Evolutionary conservation across 2,113 vertebrate genomes (phyloP), one percentile per base, ranked within the genome.

Genomic region (Brevimyrus niger): DNA sequence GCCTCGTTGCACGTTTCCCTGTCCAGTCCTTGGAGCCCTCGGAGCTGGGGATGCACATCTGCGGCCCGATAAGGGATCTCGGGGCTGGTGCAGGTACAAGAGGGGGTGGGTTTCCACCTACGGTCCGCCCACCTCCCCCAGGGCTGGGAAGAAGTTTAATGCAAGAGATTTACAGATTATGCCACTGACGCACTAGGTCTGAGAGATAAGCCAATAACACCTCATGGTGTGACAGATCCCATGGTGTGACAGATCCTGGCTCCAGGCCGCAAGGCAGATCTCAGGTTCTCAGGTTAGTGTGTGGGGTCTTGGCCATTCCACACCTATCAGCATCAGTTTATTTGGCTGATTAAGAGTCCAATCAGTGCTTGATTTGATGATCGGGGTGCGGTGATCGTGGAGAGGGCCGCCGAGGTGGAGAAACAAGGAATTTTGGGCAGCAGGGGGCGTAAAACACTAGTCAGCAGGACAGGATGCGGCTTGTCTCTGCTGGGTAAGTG

Each of bases 121-220:
- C 31, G n/a, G n/a, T 35, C 48, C 17, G 27, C 44, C 58, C 44
- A 27, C 65, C 50, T n/a, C 48, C 3, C 88, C 31, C 10, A 15
- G 48, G 15, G 21, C 17, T 42, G 23, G 17, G 17, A 42, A 76
- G 73, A 89, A 89, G 21, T 48, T 27, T 17, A 9, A 69, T 21
- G 65, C 13, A 31, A 53, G 48, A 69, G 58, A 88, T 88, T 27
- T 13, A 19, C 44, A 47, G 87, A 88, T 88, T 76, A 88, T 27
- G 4, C 17, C 4, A 11, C 6, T 80, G 65, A 80, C 87, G 65
- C 47, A 88, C 15, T 38, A 76, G n/a, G n/a, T 13, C 51, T n/a
- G 80, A 3, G 31, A 87, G 89, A 90, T 87, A 87, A 82, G 61
- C 89, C 46, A 44, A 44, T 55, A 23, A 23, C 44, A 86, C 89